phyloP scores from a whole-genome alignment of 2,797 vertebrate species.

The Typhlichthys eigenmanni region DNA sequence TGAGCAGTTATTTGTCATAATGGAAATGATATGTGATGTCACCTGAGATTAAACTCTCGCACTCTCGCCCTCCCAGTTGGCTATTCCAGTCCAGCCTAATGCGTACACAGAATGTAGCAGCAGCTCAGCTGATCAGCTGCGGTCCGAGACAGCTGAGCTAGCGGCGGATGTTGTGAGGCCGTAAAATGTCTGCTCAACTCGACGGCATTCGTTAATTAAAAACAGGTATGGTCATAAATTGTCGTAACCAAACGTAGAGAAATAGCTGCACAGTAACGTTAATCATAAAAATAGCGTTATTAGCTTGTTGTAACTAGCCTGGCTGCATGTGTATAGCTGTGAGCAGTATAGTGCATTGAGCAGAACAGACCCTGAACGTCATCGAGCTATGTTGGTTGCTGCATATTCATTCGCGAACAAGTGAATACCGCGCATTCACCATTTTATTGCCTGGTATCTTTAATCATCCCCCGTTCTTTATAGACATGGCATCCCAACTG shows the following conservation, averaged over 20 bases:
- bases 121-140: conserved; percentile 52
- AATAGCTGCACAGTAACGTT: not conserved
- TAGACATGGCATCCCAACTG: conserved; percentile 96
- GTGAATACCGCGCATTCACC: too few species aligned
- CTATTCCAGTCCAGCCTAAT: conserved; percentile 7
- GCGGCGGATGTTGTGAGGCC: conserved; percentile 59
- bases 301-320: too few species aligned
- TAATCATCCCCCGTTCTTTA: not conserved
- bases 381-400: too few species aligned
- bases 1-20: too few species aligned
- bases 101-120: conserved; percentile 3
- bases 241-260: not conserved
- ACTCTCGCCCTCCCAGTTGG: conserved; percentile 26
- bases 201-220: conserved; percentile 32
- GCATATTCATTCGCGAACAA: too few species aligned
- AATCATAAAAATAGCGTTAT: not conserved
- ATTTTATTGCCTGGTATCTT: not conserved
- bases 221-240: conserved; percentile 42
- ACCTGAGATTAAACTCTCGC: conserved; percentile 7
- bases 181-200: conserved; percentile 23
- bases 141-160: conserved; percentile 28
- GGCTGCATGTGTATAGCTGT: too few species aligned
- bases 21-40: conserved; percentile 26
- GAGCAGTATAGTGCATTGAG: too few species aligned
- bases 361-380: too few species aligned